phyloP scores from a whole-genome alignment of 30 jellyfish, hydroid and myxozoan genomes.

The Aurelia aurita region DNA sequence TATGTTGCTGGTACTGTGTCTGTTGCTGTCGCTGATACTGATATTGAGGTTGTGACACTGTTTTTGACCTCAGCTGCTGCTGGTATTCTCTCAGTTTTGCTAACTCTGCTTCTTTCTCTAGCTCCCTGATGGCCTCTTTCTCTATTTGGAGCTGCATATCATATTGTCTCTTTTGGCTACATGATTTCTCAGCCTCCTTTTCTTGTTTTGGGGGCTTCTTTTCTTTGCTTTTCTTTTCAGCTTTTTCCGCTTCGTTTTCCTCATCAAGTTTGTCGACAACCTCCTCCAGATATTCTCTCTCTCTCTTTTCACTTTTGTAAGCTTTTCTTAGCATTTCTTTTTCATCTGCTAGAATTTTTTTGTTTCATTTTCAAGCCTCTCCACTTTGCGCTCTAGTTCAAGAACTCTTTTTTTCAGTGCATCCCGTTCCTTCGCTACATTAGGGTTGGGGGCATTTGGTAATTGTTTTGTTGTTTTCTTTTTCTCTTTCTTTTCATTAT shows the following conservation, averaged over 20 bases:
- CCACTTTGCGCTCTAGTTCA: slow-evolving; percentile 29
- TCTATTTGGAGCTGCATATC: slow-evolving; percentile 24
- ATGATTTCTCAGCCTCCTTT: slow-evolving; percentile 19
- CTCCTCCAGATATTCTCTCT: slow-evolving; percentile 28
- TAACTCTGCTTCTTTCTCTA: slow-evolving; percentile 25
- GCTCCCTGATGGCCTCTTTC: slow-evolving; percentile 24
- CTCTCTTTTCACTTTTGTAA: slow-evolving; percentile 10
- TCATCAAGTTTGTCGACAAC: slow-evolving; percentile 11
- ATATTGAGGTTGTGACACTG: background rate
- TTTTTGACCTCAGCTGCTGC: slow-evolving; percentile 8
- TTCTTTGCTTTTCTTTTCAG: slow-evolving; percentile 8
- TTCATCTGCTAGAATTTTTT: slow-evolving; percentile 4
- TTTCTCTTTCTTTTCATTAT: slow-evolving; percentile 3
- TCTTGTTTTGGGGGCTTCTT: slow-evolving; percentile 13
- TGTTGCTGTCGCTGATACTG: background rate
- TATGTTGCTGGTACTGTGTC: background rate
- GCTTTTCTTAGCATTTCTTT: slow-evolving; percentile 7
- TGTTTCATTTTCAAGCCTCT: slow-evolving; percentile 5
- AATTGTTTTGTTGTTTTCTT: slow-evolving; percentile 8
- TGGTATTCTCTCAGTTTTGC: slow-evolving; percentile 22
- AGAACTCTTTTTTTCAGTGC: slow-evolving; percentile 16
- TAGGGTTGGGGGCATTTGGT: slow-evolving; percentile 17
- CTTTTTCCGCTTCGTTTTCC: slow-evolving; percentile 5
- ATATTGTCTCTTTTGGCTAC: slow-evolving; percentile 13
- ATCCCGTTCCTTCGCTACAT: slow-evolving; percentile 11